Percentiles rank a stretch among this genome's conserved stretches.
phyloP scores from a whole-genome alignment of 2,797 vertebrate species.

The Enoplosus armatus region DNA sequence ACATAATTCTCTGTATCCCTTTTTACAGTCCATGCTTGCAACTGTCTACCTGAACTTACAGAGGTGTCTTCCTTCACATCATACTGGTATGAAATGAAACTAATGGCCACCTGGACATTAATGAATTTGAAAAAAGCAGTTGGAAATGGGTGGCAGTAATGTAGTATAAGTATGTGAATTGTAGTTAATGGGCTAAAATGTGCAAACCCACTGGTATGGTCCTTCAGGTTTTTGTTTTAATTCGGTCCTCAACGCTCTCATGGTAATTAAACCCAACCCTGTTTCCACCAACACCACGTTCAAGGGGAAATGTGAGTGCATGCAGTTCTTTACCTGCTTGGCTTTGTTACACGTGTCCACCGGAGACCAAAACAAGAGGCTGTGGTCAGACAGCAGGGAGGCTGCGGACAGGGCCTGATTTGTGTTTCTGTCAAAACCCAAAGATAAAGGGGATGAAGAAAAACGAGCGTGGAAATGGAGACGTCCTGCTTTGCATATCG shows the following conservation, averaged over 20 bases:
- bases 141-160: background rate
- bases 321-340: background rate
- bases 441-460: constrained; percentile 34
- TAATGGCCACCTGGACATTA: background rate
- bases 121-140: background rate
- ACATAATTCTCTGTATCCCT: too few species aligned
- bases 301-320: background rate
- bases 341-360: background rate
- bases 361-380: constrained; percentile 8
- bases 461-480: constrained; percentile 36
- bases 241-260: background rate
- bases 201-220: background rate
- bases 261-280: background rate
- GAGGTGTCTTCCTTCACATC: background rate
- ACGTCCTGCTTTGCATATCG: constrained; percentile 46
- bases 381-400: constrained; percentile 18
- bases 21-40: background rate
- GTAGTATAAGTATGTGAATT: background rate
- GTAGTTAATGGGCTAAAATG: background rate
- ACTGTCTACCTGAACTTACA: background rate
- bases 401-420: constrained; percentile 36
- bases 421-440: constrained; percentile 48
- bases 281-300: background rate
- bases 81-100: background rate
- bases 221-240: background rate